Conservation (phyloP, 1,140 invertebrate genomes). For the Eueides isabella region DNA sequence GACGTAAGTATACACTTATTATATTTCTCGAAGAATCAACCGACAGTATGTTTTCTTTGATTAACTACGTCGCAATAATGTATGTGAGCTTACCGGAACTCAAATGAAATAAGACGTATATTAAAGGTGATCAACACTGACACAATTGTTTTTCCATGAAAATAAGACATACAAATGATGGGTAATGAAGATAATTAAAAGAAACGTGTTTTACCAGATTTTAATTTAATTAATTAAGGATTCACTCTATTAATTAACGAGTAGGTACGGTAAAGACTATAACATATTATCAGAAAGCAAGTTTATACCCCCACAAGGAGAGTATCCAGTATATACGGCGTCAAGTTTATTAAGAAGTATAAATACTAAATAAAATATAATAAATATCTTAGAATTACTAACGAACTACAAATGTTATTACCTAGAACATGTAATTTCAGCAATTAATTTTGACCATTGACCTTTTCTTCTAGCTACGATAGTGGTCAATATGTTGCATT, state of each 20-base stretch:
- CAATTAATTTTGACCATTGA: background rate
- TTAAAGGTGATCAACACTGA: constrained; percentile 16
- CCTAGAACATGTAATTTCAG: background rate
- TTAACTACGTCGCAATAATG: constrained; percentile 14
- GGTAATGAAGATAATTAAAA: background rate
- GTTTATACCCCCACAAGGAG: no score
- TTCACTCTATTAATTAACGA: background rate
- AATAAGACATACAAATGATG: background rate
- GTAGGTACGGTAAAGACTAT: no score
- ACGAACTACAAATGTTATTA: background rate
- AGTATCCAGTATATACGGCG: background rate
- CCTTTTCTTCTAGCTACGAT: background rate
- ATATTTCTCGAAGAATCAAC: background rate
- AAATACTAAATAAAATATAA: background rate
- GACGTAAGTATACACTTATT: background rate
- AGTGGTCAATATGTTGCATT: background rate
- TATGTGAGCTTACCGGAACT: constrained; percentile 15
- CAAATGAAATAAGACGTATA: background rate
- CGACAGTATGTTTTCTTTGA: background rate
- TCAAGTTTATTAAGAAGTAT: background rate
- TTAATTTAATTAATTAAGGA: background rate
- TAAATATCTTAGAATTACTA: background rate
- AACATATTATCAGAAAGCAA: no score
- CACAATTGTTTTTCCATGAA: constrained; percentile 13
- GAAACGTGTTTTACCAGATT: background rate